Percentiles rank a stretch among this genome's conserved stretches.
Conservation (phyloP, 1,140 invertebrate genomes). For the Pristionchus pacificus region DNA sequence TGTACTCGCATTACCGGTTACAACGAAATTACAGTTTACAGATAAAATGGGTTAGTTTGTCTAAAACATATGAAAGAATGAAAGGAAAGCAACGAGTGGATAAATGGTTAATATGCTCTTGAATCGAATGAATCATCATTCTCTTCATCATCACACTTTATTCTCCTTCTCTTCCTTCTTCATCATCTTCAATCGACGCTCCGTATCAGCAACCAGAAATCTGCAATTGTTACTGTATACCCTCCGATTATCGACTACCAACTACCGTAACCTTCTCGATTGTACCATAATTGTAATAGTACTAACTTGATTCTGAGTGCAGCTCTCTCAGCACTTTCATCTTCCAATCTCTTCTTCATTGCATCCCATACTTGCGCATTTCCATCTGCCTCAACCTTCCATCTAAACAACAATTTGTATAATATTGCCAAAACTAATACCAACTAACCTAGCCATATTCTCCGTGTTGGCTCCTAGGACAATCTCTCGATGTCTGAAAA, state of each 20-base stretch:
- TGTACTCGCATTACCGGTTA: too few relatives aligned
- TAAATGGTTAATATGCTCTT: neutral
- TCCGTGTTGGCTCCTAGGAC: too few relatives aligned
- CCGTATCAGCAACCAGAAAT: neutral
- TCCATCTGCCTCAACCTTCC: too few relatives aligned
- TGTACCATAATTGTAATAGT: neutral
- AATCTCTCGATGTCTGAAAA: too few relatives aligned
- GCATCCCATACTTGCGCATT: too few relatives aligned
- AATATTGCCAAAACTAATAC: too few relatives aligned
- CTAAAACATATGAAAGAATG: neutral
- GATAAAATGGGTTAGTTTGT: conserved; percentile 9
- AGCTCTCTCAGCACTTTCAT: neutral
- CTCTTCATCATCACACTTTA: neutral
- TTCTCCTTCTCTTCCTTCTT: neutral
- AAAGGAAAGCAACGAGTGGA: neutral
- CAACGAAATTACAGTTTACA: neutral
- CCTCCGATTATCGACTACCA: neutral
- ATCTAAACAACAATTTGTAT: too few relatives aligned
- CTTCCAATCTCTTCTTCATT: too few relatives aligned
- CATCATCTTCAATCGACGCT: neutral
- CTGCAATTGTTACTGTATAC: neutral
- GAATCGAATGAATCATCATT: neutral
- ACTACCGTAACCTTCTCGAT: neutral
- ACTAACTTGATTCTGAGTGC: neutral
- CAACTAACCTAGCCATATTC: too few relatives aligned